Base-by-base conservation (phyloP, 2,113 vertebrate species). In the Arvicanthis niloticus region DNA sequence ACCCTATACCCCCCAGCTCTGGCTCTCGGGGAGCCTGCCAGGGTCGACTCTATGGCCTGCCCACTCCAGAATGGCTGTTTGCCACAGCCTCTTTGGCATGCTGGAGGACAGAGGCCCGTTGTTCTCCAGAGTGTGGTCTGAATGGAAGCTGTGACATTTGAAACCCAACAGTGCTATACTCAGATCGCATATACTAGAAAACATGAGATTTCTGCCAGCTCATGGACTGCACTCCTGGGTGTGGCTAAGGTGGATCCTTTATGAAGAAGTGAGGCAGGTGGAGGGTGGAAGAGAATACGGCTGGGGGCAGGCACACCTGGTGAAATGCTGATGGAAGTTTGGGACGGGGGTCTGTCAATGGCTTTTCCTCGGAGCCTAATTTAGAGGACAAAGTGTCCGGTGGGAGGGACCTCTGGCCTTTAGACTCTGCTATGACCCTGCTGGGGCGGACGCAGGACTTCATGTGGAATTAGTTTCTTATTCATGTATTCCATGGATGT, bases 221-320 rank as follows among this genome's bases (percentile, higher is more conserved):
- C 62, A 7, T 85, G 37, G 40, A 42, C 42, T 21, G 29, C 0
- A 62, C 7, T 88, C 19, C 12, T 40, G 22, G 51, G 62, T 65
- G 58, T 40, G 73, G 7, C 60, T 68, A 70, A 26, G 56, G 75
- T 85, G 19, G 89, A 53, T 56, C 3, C 34, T 51, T 48, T 70
- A 1, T 87, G 68, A 58, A 88, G 87, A 92, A 85, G 24, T 21
- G 37, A 68, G 89, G 29, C 16, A 16, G 9, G 42, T n/a, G 48
- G 6, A 48, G 48, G 48, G 24, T 29, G 53, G 26, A 60, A 26
- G 72, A 13, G 60, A 89, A 53, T 56, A 29, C 34, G 29, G 10
- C 42, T 51, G 10, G 29, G 31, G 16, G 19, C 40, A 0, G 3
- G 2, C 8, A 31, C 15, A 45, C 12, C 13, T 0, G 8, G 21